Base-by-base conservation (phyloP, 2,888 invertebrate genomes). In the Perithous albicinctus region DNA sequence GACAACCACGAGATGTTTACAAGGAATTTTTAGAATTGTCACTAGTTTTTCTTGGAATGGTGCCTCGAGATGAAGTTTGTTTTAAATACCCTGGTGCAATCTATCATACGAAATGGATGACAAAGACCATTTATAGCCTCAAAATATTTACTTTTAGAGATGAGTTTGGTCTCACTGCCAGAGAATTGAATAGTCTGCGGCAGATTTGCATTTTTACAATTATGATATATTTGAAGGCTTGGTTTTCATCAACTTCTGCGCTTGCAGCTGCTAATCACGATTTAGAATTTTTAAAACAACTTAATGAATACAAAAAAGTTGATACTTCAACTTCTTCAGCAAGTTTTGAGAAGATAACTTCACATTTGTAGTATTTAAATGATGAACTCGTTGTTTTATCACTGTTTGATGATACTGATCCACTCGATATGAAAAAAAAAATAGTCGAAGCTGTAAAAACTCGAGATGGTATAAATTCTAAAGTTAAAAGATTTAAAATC, bases 1-100 rank as follows among this genome's bases (percentile, higher is more conserved):
- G 1, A 41, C 41, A 51, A 76, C 56, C 76, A 15, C 26, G 76
- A 76, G 76, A 76, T 51, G 69, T 63, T 29, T 70, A 77, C 38
- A 43, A 46, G 38, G 72, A 78, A 29, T 56, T 72, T 38, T 74
- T 85, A 23, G 82, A 83, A 56, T 56, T 85, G 38, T 75, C 77
- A 56, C 54, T 70, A 26, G 32, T 72, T 35, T 78, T 72, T 38
- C 35, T 78, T 7, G 66, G 56, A 38, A 51, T 51, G 15, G 29
- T 54, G 1, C 54, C 72, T 43, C 48, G 12, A 32, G 26, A 64
- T 61, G 26, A 12, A 26, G 35, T 78, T 70, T 38, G 1, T 38
- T 78, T 64, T 26, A 48, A 66, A 64, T 12, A n/a, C 29, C 72
- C 72, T 54, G 78, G 66, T 18, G 72, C 64, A 18, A 35, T 72